Evolutionary conservation across 2,888 invertebrate genomes (phyloP).

Genomic region (Cetonia aurata): DNA sequence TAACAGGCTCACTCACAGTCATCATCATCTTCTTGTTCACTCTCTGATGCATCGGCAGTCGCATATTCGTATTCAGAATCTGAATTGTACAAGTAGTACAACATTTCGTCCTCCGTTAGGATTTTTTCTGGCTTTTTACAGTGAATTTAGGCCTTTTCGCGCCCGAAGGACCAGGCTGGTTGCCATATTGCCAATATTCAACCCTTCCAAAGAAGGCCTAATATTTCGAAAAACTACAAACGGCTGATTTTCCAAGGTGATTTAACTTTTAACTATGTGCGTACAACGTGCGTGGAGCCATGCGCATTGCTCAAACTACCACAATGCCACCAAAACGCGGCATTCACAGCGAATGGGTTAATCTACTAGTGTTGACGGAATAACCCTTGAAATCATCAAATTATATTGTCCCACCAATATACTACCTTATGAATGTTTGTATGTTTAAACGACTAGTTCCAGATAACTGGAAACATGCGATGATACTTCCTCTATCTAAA

Average conservation of each 20-base stretch:
- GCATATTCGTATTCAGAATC: not conserved
- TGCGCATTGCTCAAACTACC: no score
- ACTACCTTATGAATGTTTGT: no score
- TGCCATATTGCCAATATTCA: slow-evolving; percentile 9
- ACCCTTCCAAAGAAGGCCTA: not conserved
- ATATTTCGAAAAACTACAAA: slow-evolving; percentile 1
- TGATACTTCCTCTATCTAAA: no score
- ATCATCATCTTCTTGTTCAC: not conserved
- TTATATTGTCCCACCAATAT: no score
- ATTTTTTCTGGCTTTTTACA: slow-evolving; percentile 5
- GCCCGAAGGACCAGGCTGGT: slow-evolving; percentile 4
- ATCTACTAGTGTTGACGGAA: no score
- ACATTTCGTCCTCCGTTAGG: slow-evolving; percentile 9
- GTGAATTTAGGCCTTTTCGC: not conserved
- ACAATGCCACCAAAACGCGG: not conserved
- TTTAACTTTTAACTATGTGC: no score
- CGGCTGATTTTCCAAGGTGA: not conserved
- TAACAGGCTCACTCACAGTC: not conserved
- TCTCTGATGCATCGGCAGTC: not conserved
- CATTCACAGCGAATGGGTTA: slow-evolving; percentile 1
- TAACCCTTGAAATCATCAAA: no score
- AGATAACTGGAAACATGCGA: no score
- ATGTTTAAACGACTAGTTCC: no score
- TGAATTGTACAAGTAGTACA: slow-evolving; percentile 11
- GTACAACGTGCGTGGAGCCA: not conserved